Percentiles rank a stretch among this genome's conserved stretches.
These are phyloP conservation scores for Leptosomus discolor DNA, from an alignment of 2,113 vertebrate genomes.

Conservation along the genomic window DNA sequence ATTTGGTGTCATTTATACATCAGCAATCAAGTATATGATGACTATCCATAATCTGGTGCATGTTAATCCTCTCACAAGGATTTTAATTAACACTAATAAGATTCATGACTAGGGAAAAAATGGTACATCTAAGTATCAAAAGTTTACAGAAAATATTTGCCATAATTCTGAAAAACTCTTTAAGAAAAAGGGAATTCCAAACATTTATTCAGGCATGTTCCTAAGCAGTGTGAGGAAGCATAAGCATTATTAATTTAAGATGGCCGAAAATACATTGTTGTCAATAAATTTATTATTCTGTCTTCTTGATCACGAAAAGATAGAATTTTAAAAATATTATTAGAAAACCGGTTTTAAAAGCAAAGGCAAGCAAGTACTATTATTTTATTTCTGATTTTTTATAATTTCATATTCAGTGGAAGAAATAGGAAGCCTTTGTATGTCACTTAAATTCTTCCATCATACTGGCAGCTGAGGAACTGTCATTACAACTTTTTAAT, in stretches of 20 bases:
- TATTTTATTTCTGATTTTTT: neutral
- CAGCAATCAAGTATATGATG: neutral
- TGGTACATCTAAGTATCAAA: neutral
- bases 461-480: neutral
- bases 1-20: neutral
- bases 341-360: neutral
- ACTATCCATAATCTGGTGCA: neutral
- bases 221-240: neutral
- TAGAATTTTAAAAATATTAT: neutral
- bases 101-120: neutral
- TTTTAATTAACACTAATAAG: neutral
- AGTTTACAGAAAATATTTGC: neutral
- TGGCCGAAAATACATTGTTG: neutral
- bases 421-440: neutral
- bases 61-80: neutral
- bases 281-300: neutral
- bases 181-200: neutral
- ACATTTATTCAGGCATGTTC: neutral
- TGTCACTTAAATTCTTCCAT: neutral
- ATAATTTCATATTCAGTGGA: neutral
- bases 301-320: neutral
- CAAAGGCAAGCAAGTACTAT: neutral
- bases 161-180: neutral
- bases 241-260: neutral
- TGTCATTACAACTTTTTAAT: neutral